Percentiles rank a stretch among this genome's conserved stretches.
phyloP scores from a whole-genome alignment of 2,113 vertebrate genomes.

The Xiphophorus maculatus region DNA sequence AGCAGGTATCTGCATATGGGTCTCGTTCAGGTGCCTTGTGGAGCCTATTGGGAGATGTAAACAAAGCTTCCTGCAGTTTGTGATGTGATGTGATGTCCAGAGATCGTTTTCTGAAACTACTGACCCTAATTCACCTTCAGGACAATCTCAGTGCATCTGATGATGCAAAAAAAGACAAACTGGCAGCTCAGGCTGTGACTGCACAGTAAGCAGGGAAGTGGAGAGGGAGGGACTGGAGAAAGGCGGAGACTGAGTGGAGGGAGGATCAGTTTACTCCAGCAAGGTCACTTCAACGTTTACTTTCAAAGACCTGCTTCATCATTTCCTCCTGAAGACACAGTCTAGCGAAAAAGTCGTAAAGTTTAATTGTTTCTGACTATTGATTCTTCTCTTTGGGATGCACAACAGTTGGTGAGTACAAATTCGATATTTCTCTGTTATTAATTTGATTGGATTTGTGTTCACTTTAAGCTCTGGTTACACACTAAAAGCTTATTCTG shows the following conservation, averaged over 20 bases:
- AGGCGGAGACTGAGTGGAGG: constrained; percentile 51
- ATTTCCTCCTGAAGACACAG: not conserved
- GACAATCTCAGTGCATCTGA: too few relatives aligned
- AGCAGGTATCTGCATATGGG: too few relatives aligned
- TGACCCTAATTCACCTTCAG: too few relatives aligned
- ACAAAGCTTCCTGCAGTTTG: too few relatives aligned
- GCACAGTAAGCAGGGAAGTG: not conserved
- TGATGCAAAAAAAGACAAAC: too few relatives aligned
- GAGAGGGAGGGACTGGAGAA: constrained; percentile 44
- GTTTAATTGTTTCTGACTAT: not conserved
- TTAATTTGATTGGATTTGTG: not conserved
- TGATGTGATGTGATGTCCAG: too few relatives aligned
- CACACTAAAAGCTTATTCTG: not conserved
- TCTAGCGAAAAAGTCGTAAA: not conserved
- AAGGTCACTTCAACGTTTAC: constrained; percentile 6
- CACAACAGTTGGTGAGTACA: constrained; percentile 49
- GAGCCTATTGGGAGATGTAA: too few relatives aligned
- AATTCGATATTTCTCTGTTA: not conserved
- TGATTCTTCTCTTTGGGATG: constrained; percentile 4
- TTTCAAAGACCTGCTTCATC: constrained; percentile 7
- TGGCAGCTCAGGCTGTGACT: too few relatives aligned
- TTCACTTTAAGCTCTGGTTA: not conserved
- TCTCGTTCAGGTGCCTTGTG: too few relatives aligned
- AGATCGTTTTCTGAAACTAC: too few relatives aligned
- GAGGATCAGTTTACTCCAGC: constrained; percentile 22